Conservation (phyloP, 1,140 invertebrate genomes). For the Neodiprion fabricii region DNA sequence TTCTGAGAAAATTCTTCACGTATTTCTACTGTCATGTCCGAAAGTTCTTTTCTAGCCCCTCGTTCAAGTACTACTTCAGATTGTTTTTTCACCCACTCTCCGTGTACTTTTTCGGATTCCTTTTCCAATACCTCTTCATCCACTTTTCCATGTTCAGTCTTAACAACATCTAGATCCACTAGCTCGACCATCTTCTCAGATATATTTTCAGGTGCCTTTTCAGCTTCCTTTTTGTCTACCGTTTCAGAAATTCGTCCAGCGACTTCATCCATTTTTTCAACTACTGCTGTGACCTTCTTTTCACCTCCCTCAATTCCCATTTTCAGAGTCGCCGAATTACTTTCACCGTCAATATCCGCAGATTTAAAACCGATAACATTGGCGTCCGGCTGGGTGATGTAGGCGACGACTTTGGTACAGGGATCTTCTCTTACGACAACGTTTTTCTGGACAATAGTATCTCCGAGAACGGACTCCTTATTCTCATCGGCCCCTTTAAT, state of each 20-base stretch:
- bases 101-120: slow-evolving; percentile 4
- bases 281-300: slow-evolving; percentile 24
- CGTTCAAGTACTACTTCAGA: background rate
- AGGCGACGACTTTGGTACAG: slow-evolving; percentile 24
- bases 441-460: slow-evolving; percentile 19
- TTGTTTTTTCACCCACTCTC: background rate
- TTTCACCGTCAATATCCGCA: background rate
- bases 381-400: slow-evolving; percentile 23
- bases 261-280: slow-evolving; percentile 13
- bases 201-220: background rate
- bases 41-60: background rate
- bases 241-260: background rate
- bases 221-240: background rate
- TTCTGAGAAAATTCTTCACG: background rate
- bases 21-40: background rate
- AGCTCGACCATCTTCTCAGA: background rate
- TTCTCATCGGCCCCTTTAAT: background rate
- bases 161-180: background rate
- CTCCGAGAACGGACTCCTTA: slow-evolving; percentile 1
- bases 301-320: background rate
- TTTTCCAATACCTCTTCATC: slow-evolving; percentile 13
- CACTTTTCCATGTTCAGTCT: background rate
- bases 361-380: background rate
- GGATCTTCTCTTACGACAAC: slow-evolving; percentile 26
- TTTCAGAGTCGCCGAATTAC: slow-evolving; percentile 6